phyloP scores from a whole-genome alignment of 2,797 vertebrate genomes.

The Hylomyscus alleni region DNA sequence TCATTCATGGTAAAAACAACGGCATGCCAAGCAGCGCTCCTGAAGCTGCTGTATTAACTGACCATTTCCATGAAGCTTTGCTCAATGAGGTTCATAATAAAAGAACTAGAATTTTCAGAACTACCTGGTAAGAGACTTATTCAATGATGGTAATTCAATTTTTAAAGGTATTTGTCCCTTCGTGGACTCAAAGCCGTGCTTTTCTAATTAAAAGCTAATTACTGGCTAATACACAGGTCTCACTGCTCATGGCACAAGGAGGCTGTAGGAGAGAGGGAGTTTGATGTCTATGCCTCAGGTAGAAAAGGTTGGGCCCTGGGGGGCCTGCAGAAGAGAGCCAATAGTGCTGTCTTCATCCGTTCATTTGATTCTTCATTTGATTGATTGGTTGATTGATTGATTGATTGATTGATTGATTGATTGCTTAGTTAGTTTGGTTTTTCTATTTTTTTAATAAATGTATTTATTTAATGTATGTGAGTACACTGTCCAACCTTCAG shows the following conservation, averaged over 20 bases:
- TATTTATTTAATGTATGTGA: too few relatives aligned
- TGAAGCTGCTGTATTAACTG: constrained; percentile 55
- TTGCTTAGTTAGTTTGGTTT: background rate
- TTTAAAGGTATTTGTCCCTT: constrained; percentile 84
- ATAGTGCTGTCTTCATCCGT: background rate
- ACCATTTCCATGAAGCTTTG: constrained; percentile 78
- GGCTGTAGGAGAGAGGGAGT: background rate
- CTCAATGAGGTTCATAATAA: constrained; percentile 74
- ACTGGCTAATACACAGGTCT: constrained; percentile 72
- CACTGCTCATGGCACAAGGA: constrained; percentile 2
- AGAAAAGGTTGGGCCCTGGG: background rate
- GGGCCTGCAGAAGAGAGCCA: background rate
- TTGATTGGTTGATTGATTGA: background rate
- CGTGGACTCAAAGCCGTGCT: constrained; percentile 74
- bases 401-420: background rate
- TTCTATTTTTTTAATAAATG: too few relatives aligned
- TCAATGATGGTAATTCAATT: constrained; percentile 82
- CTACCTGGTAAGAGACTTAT: constrained; percentile 78
- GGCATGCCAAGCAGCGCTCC: constrained; percentile 17
- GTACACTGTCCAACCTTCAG: too few relatives aligned
- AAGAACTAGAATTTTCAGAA: constrained; percentile 76
- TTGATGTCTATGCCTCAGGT: background rate
- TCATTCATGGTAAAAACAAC: background rate
- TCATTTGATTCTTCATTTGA: too few relatives aligned
- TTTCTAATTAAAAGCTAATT: constrained; percentile 85